Conservation (phyloP, 1,140 invertebrate species). For the Pachyrhynchus sulphureomaculatus region DNA sequence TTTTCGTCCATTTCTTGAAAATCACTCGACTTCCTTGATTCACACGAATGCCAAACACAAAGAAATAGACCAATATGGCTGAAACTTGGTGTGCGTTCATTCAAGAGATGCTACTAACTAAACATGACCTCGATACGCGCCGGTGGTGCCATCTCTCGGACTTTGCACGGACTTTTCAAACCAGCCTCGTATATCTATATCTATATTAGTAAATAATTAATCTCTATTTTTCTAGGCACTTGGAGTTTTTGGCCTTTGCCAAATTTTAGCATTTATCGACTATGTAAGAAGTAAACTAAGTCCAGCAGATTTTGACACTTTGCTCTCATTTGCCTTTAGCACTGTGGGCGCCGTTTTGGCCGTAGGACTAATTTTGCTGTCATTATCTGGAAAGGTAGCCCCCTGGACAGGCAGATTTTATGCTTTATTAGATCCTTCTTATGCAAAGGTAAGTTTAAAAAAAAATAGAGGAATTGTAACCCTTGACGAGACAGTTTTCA, state of each 20-base stretch:
- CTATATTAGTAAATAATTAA: not conserved
- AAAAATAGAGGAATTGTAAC: too few relatives aligned
- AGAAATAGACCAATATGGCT: too few relatives aligned
- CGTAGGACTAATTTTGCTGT: constrained; percentile 70
- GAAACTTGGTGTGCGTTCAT: too few relatives aligned
- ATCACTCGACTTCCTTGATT: too few relatives aligned
- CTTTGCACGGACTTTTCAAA: too few relatives aligned
- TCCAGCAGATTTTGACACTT: constrained; percentile 80
- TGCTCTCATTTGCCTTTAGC: constrained; percentile 76
- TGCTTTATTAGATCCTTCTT: constrained; percentile 94
- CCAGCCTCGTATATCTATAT: not conserved
- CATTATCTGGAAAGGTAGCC: constrained; percentile 92
- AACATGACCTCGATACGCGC: too few relatives aligned
- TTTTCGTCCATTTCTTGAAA: too few relatives aligned
- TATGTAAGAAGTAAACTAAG: constrained; percentile 83
- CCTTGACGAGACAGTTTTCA: too few relatives aligned
- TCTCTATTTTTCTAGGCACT: constrained; percentile 73
- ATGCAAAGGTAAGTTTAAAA: constrained; percentile 80
- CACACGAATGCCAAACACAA: too few relatives aligned
- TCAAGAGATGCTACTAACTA: too few relatives aligned
- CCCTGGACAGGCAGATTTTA: constrained; percentile 99
- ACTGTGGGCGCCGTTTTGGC: constrained; percentile 63
- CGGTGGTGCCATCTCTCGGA: too few relatives aligned
- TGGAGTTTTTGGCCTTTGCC: constrained; percentile 94
- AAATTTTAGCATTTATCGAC: constrained; percentile 89